phyloP scores from a whole-genome alignment of 1,140 invertebrate genomes.

The Pseudoatta argentina region DNA sequence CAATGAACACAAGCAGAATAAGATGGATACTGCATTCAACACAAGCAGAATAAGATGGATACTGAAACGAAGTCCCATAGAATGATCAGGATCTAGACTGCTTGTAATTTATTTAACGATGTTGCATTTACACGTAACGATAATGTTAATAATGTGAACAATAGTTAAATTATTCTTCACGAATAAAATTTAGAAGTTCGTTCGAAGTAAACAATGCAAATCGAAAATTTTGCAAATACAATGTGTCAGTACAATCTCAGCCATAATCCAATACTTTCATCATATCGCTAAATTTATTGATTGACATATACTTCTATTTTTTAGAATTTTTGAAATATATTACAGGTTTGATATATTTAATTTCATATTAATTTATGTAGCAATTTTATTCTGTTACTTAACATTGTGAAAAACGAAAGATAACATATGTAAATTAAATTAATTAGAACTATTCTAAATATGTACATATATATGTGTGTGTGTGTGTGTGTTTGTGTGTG shows the following conservation, averaged over 20 bases:
- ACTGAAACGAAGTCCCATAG: not conserved
- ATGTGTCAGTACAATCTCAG: not conserved
- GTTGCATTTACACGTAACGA: not conserved
- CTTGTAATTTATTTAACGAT: slow-evolving; percentile 7
- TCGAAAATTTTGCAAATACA: not conserved
- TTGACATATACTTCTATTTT: not conserved
- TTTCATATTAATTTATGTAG: not conserved
- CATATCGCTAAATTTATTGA: not conserved
- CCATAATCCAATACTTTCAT: not conserved
- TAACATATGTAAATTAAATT: not conserved
- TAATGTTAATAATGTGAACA: not conserved
- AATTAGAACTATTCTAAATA: too few species aligned
- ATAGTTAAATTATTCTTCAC: not conserved
- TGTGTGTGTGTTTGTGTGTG: too few species aligned
- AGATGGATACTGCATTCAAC: not conserved
- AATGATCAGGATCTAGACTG: not conserved
- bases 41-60: slow-evolving; percentile 3
- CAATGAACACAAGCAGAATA: slow-evolving; percentile 6
- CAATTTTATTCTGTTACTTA: not conserved
- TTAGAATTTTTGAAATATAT: not conserved
- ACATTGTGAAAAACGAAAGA: not conserved
- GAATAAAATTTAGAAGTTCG: not conserved
- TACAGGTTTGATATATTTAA: not conserved
- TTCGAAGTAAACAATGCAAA: not conserved
- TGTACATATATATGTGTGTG: not conserved